Percentiles rank a stretch among this genome's conserved stretches.
Conservation (phyloP, 2,888 invertebrate species). For the Bellardia bayeri region DNA sequence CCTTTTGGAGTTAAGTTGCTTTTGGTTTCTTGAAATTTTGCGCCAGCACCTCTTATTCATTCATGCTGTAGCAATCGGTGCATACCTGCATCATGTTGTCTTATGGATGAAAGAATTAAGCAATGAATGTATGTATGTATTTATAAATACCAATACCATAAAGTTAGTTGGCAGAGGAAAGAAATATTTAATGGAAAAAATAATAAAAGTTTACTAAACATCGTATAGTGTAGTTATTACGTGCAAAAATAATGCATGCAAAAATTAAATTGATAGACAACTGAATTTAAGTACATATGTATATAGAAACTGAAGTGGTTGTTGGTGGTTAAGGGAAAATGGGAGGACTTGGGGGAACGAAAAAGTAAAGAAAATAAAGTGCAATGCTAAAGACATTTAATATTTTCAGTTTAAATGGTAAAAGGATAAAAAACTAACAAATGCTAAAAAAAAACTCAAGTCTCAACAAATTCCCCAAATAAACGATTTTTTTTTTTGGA, state of each 20-base stretch:
- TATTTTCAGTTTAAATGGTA: not conserved
- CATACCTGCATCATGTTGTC: constrained; percentile 17
- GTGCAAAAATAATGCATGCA: constrained; percentile 63
- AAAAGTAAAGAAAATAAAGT: not conserved
- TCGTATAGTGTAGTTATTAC: constrained; percentile 45
- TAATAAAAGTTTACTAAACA: constrained; percentile 17
- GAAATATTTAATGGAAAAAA: constrained; percentile 37
- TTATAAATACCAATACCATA: constrained; percentile 46
- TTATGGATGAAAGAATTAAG: constrained; percentile 48
- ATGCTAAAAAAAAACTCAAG: not conserved
- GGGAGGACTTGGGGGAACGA: not conserved
- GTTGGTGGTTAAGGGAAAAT: constrained; percentile 26
- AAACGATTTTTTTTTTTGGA: not conserved
- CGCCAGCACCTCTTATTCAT: constrained; percentile 41
- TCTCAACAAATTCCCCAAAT: constrained; percentile 20
- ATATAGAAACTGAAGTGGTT: not conserved
- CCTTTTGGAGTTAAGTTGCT: constrained; percentile 37
- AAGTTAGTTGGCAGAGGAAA: constrained; percentile 13
- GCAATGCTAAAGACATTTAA: not conserved
- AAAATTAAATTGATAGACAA: constrained; percentile 66
- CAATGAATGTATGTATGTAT: constrained; percentile 18
- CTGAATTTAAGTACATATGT: constrained; percentile 39
- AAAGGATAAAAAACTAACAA: not conserved
- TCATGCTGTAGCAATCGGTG: constrained; percentile 46
- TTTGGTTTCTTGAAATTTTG: not conserved